Base-by-base conservation (phyloP, 2,888 invertebrate genomes). In the Megaustenia siamemsis region DNA sequence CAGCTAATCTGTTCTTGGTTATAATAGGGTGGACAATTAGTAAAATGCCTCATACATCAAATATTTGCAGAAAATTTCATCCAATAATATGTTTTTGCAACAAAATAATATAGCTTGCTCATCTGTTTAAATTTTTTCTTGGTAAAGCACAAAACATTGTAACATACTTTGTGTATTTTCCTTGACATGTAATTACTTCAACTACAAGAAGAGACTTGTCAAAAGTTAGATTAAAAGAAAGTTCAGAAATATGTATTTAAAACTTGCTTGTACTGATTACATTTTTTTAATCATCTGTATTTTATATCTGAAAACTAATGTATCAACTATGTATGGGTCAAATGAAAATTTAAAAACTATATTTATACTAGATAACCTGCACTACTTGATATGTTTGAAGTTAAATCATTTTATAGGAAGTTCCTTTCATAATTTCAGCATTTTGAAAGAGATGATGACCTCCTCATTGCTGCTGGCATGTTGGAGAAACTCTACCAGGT, bases 401-500 rank as follows among this genome's bases (percentile, higher is more conserved):
- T 69, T 73, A 15, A 43, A 28, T 43, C 18, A 43, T 8, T 5
- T 28, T 4, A 73, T 73, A 3, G 18, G 45, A 73, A 38, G n/a
- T 43, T 21, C 4, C 15, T 38, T 43, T 43, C 32, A 8, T 45
- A n/a, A n/a, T 38, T 45, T 77, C 18, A 63, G 63, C 43, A 28
- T 49, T 18, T 10, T 15, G 21, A 49, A 56, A 76, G 53, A 53
- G 21, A 76, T 21, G 8, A 49, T 35, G 53, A 56, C 35, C 76
- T 76, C 32, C 0, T 35, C 21, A 56, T 24, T 38, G 15, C 32
- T 10, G 21, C 32, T 32, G 28, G 32, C 10, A 76, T 76, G 76
- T 76, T 76, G n/a, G 24, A 76, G 24, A 53, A 35, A 35, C 53
- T 76, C 6, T 35, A 53, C n/a, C 76, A 56, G 76, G 76, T 76